Evolutionary conservation across 2,113 vertebrate species (phyloP), one percentile per base, ranked within the genome.

Genomic region (Cisticola juncidis): DNA sequence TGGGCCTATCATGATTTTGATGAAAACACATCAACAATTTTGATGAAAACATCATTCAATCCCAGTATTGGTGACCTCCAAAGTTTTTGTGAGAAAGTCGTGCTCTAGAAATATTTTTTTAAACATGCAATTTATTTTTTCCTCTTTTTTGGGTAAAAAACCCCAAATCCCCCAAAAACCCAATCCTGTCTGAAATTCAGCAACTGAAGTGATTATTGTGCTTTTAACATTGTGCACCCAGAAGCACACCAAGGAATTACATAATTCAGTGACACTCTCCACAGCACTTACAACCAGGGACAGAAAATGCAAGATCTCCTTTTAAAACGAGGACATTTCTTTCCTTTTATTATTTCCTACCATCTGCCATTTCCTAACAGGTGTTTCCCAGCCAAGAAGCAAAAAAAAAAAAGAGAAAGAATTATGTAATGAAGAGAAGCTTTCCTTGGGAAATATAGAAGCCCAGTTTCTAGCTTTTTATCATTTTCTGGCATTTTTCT

Each of bases 331-430:
- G 92, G 76, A 64, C 40, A 62, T 92, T 87, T 96, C 90, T 94
- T 88, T 91, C 38, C 57, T 94, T 92, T 77, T 89, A 91, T 94
- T 93, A 94, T 92, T 95, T 94, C 82, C 86, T 65, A 96, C 88
- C 93, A 96, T 95, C 92, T 91, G 86, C 56, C 48, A 57, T 97
- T 94, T 96, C 95, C 72, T 97, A 66, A 92, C 73, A 93, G 79
- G 92, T 80, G 68, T 91, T 96, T 95, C 78, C 72, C 77, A 83
- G 82, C 61, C 83, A 95, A 92, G 92, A 81, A 88, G 65, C 57
- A 90, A 91, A 92, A 86, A 78, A 90, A 91, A 92, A 86, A 78
- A 84, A 48, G 58, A 38, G 81, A 95, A 92, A 94, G 77, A 85
- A 88, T 96, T 94, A 95, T 91, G 86, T 90, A 96, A 96, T 12